Conservation (phyloP, 2,888 invertebrate genomes). For the Cremastinae sp. region DNA sequence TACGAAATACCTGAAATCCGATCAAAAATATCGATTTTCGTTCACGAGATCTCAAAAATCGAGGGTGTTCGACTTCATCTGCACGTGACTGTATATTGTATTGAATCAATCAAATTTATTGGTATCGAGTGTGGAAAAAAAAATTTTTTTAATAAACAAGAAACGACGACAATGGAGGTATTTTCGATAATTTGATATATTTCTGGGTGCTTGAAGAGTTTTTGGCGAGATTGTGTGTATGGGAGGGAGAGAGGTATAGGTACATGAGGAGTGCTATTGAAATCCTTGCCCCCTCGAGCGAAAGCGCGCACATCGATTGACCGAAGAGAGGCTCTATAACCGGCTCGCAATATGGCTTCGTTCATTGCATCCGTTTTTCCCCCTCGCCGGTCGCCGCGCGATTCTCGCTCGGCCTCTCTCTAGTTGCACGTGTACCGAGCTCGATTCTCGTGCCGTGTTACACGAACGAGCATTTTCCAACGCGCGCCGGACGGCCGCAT, state of each 20-base stretch:
- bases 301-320: constrained; percentile 55
- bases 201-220: too few species aligned
- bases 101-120: too few species aligned
- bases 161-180: too few species aligned
- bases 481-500: too few species aligned
- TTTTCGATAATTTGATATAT: too few species aligned
- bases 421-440: neutral
- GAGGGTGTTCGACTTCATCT: too few species aligned
- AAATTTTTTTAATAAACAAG: too few species aligned
- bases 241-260: neutral
- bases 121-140: too few species aligned
- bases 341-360: constrained; percentile 61
- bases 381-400: neutral
- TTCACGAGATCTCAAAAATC: too few species aligned
- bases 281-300: constrained; percentile 50
- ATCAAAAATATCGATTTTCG: too few species aligned
- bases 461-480: neutral
- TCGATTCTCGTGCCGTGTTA: neutral
- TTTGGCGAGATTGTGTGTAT: neutral
- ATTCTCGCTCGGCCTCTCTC: constrained; percentile 3
- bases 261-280: constrained; percentile 53
- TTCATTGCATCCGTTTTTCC: constrained; percentile 49
- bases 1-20: too few species aligned
- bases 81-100: too few species aligned
- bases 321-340: constrained; percentile 57